Conservation (phyloP, 2,888 invertebrate genomes). For the Cheilosia scutellata region DNA sequence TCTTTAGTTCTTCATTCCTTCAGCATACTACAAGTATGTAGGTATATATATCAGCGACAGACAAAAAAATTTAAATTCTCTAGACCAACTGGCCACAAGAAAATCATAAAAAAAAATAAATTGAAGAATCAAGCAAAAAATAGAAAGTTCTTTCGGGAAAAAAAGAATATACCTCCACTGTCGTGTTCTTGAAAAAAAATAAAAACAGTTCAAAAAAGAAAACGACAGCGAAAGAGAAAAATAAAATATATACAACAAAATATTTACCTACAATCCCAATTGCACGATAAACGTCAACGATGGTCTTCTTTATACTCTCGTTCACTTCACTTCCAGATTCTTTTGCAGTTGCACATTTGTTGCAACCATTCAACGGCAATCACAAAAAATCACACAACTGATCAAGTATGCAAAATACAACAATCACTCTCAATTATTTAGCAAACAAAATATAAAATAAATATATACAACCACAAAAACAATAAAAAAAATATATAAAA, state of each 20-base stretch:
- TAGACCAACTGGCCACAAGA: constrained; percentile 16
- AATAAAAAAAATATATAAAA: constrained; percentile 24
- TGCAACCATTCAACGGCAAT: constrained; percentile 26
- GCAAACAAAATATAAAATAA: constrained; percentile 33
- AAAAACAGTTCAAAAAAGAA: constrained; percentile 19
- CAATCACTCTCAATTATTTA: constrained; percentile 49
- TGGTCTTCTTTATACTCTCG: background rate
- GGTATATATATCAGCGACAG: constrained; percentile 12
- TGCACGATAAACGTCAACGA: background rate
- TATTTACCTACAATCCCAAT: constrained; percentile 58
- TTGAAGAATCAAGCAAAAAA: constrained; percentile 73
- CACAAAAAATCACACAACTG: constrained; percentile 10
- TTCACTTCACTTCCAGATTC: constrained; percentile 8
- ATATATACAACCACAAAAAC: constrained; percentile 34
- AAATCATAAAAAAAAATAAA: constrained; percentile 6
- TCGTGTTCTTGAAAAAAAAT: constrained; percentile 34
- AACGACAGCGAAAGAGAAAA: constrained; percentile 40
- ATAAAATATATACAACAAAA: background rate
- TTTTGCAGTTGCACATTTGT: constrained; percentile 45
- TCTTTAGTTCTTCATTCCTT: constrained; percentile 51
- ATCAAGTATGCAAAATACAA: constrained; percentile 57
- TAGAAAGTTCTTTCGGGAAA: constrained; percentile 58
- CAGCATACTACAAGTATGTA: constrained; percentile 32
- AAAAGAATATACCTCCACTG: constrained; percentile 7
- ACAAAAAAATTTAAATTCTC: constrained; percentile 64